Percentiles rank a stretch among this genome's conserved stretches.
Evolutionary conservation across 2,113 vertebrate genomes (phyloP).

Genomic region (Sylvia atricapilla): DNA sequence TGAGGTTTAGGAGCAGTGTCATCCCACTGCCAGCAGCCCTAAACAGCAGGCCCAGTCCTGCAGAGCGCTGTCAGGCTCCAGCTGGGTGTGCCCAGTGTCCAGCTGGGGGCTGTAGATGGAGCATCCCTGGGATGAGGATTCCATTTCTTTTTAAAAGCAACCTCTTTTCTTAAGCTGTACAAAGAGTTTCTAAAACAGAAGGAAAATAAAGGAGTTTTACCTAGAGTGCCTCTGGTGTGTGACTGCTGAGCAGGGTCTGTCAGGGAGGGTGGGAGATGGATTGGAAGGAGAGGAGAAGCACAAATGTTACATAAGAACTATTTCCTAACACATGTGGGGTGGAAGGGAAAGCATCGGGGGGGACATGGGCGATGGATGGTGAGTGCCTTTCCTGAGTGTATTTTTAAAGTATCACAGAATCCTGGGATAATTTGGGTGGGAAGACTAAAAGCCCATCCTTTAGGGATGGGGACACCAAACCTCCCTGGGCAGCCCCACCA

Average conservation of each 20-base stretch:
- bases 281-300: background rate
- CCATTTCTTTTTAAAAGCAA: background rate
- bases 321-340: background rate
- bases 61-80: rapidly evolving
- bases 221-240: background rate
- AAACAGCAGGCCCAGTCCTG: rapidly evolving
- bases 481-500: background rate
- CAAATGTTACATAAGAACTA: background rate
- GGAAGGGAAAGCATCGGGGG: background rate
- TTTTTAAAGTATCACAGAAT: background rate
- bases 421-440: background rate
- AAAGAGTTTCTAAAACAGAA: background rate
- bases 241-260: background rate
- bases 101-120: background rate
- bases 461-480: background rate
- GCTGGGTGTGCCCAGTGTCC: background rate
- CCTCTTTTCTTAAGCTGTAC: background rate
- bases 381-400: background rate
- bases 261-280: background rate
- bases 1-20: background rate
- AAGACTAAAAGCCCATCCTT: background rate
- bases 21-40: background rate
- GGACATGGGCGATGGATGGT: rapidly evolving
- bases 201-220: slow-evolving; percentile 3
- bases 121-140: background rate